Percentiles rank a stretch among this genome's conserved stretches.
phyloP scores from a whole-genome alignment of 2,888 invertebrate genomes.

The Leucophora obtusa region DNA sequence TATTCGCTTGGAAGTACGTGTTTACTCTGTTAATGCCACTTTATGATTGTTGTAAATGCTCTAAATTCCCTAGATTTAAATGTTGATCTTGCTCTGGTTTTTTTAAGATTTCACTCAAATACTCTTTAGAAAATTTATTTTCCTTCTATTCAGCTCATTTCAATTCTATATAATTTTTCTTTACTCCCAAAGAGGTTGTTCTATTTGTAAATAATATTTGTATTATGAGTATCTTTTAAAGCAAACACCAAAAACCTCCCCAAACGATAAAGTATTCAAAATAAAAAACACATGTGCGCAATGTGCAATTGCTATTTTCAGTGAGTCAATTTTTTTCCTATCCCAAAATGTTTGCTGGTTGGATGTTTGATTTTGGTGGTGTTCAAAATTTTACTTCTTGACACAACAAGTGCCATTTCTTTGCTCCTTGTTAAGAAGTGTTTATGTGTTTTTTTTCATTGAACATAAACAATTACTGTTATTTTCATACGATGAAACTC shows the following conservation, averaged over 20 bases:
- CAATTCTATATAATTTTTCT: not conserved
- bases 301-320: slow-evolving; percentile 47
- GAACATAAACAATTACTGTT: too few relatives aligned
- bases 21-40: slow-evolving; percentile 36
- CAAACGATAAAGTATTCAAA: not conserved
- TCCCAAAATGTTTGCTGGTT: slow-evolving; percentile 38
- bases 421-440: slow-evolving; percentile 17
- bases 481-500: too few relatives aligned
- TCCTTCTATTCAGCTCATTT: slow-evolving; percentile 10
- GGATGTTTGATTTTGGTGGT: slow-evolving; percentile 25
- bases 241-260: slow-evolving; percentile 23
- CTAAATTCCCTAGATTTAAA: slow-evolving; percentile 48
- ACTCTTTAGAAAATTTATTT: slow-evolving; percentile 16
- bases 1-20: slow-evolving; percentile 2
- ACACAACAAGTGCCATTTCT: slow-evolving; percentile 44
- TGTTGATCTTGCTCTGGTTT: slow-evolving; percentile 61
- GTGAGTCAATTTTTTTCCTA: slow-evolving; percentile 36
- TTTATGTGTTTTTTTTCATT: slow-evolving; percentile 29
- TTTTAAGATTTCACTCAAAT: slow-evolving; percentile 51
- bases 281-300: slow-evolving; percentile 49
- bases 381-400: slow-evolving; percentile 8
- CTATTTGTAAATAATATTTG: slow-evolving; percentile 39
- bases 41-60: slow-evolving; percentile 47
- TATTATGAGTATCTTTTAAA: slow-evolving; percentile 7
- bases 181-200: too few relatives aligned